phyloP scores from a whole-genome alignment of 1,140 invertebrate genomes.

The Probaryconus sp. region DNA sequence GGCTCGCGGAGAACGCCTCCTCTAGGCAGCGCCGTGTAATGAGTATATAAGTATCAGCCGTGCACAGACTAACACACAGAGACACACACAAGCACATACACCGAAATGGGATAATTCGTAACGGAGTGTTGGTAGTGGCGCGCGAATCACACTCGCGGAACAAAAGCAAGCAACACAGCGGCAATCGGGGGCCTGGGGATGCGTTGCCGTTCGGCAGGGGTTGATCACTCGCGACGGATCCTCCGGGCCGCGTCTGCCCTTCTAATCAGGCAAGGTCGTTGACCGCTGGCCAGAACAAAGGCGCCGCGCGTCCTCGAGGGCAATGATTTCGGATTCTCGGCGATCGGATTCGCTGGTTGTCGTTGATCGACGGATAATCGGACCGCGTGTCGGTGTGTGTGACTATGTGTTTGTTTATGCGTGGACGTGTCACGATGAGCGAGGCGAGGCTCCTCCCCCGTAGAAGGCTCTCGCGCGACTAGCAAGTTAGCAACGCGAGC shows the following conservation, averaged over 20 bases:
- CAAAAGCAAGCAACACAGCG: too few species aligned
- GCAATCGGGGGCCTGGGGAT: too few species aligned
- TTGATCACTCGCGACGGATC: constrained; percentile 17
- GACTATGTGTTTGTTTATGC: constrained; percentile 32
- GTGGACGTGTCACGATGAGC: constrained; percentile 58
- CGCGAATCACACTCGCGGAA: constrained; percentile 14
- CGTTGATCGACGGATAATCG: constrained; percentile 14
- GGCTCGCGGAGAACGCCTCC: constrained; percentile 50
- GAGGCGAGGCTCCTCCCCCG: constrained; percentile 68
- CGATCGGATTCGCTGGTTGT: too few species aligned
- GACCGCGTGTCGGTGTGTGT: constrained; percentile 13
- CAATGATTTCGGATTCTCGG: too few species aligned
- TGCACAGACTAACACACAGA: constrained; percentile 21
- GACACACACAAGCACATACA: constrained; percentile 8
- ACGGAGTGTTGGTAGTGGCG: neutral
- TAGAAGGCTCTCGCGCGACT: constrained; percentile 77
- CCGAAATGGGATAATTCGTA: neutral
- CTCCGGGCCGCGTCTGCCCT: too few species aligned
- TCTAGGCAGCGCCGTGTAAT: constrained; percentile 17
- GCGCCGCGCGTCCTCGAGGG: too few species aligned
- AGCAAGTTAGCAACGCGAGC: constrained; percentile 75
- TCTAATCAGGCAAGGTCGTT: constrained; percentile 33
- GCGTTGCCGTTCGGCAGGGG: neutral
- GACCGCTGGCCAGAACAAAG: constrained; percentile 23
- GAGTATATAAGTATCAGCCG: constrained; percentile 40